These are phyloP conservation scores for Prionailurus viverrinus DNA, from an alignment of 2,113 vertebrate genomes.

Conservation along the genomic window DNA sequence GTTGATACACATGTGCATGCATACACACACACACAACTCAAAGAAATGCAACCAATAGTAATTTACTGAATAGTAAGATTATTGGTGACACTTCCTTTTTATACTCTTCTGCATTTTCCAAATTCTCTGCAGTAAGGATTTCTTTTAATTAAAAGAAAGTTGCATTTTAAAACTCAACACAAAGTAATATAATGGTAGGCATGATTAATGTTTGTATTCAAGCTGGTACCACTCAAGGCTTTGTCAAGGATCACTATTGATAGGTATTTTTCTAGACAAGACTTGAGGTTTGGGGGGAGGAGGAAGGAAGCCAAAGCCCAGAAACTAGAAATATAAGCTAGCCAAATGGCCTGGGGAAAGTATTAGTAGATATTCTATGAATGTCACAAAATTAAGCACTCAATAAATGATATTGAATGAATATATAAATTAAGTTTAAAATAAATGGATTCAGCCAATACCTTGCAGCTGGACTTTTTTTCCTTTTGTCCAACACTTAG, in stretches of 20 bases:
- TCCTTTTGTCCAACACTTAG: neutral
- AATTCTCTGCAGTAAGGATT: neutral
- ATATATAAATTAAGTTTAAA: conserved; percentile 46
- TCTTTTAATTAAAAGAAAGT: neutral
- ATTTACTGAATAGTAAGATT: neutral
- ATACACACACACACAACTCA: neutral
- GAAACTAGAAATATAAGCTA: neutral
- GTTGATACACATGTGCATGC: neutral
- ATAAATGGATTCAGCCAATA: neutral
- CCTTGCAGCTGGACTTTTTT: conserved; percentile 5
- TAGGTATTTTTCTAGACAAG: conserved; percentile 25
- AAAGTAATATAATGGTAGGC: neutral
- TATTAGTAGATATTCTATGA: neutral
- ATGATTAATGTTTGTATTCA: neutral
- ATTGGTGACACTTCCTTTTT: neutral
- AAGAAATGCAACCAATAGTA: neutral
- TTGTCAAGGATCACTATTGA: neutral
- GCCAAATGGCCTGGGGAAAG: neutral
- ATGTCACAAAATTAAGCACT: neutral
- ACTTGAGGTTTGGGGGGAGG: neutral
- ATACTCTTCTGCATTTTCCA: conserved; percentile 7
- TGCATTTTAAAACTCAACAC: conserved; percentile 1
- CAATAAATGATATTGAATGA: conserved; percentile 51
- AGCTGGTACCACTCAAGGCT: neutral
- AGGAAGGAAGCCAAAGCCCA: conserved; percentile 14